Conservation (phyloP, 2,888 invertebrate species). For the Octodonta nipae region DNA sequence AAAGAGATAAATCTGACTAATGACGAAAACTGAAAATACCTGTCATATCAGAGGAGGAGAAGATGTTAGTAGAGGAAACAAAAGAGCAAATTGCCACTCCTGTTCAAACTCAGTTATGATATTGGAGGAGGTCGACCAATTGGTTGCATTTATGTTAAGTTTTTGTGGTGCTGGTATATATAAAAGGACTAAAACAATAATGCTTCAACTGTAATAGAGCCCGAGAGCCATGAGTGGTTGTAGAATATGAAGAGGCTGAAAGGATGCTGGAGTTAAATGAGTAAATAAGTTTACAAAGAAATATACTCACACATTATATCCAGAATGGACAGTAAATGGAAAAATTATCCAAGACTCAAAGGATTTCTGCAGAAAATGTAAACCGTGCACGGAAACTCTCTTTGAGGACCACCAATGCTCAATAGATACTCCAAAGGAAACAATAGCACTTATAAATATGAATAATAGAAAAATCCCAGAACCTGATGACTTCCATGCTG, state of each 20-base stretch:
- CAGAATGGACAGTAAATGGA: background rate
- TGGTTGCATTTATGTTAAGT: no score
- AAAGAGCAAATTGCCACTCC: no score
- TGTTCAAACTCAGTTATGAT: no score
- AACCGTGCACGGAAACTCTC: background rate
- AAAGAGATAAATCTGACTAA: background rate
- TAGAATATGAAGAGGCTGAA: slow-evolving; percentile 1
- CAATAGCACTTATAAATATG: no score
- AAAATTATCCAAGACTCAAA: background rate
- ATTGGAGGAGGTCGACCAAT: no score
- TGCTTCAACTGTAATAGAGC: background rate
- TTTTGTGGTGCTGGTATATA: no score
- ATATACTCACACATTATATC: background rate
- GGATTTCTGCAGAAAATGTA: background rate
- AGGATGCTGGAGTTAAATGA: background rate
- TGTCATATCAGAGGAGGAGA: background rate
- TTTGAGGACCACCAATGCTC: background rate
- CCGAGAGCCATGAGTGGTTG: slow-evolving; percentile 1
- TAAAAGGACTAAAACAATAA: background rate
- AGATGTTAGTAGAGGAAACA: no score
- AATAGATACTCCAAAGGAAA: no score
- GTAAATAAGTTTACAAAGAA: background rate
- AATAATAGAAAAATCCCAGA: no score
- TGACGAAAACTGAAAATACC: background rate
- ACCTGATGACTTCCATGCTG: no score